A percentile compares a stretch with the other conserved stretches of the same genome.
These are phyloP conservation scores for Malaclemys terrapin DNA, from an alignment of 2,113 vertebrate species.

Conservation along the genomic window DNA sequence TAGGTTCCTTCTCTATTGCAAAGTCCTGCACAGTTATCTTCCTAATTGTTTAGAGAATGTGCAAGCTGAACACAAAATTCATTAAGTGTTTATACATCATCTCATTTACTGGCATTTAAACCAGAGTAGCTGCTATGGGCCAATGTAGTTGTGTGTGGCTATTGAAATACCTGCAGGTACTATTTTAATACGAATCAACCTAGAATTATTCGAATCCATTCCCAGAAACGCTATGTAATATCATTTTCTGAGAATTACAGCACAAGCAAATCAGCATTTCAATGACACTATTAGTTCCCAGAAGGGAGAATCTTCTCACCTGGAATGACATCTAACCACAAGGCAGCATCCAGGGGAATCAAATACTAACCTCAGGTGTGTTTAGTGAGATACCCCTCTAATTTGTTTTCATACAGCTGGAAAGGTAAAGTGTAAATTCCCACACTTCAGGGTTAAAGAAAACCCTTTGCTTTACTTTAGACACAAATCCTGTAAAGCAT, in stretches of 20 bases:
- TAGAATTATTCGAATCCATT: neutral
- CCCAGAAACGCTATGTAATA: neutral
- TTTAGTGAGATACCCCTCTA: neutral
- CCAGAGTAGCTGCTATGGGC: neutral
- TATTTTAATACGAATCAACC: neutral
- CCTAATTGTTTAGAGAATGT: neutral
- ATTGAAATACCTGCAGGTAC: neutral
- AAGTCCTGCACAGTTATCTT: neutral
- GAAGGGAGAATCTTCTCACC: neutral
- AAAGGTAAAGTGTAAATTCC: neutral
- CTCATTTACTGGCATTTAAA: constrained; percentile 11
- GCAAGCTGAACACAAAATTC: constrained; percentile 3
- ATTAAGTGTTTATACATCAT: neutral
- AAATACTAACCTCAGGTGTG: neutral
- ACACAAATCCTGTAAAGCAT: neutral
- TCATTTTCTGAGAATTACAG: neutral
- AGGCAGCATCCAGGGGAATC: neutral
- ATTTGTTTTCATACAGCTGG: neutral
- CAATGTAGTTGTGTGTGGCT: neutral
- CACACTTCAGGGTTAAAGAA: neutral
- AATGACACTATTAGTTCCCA: neutral
- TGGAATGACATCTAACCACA: neutral
- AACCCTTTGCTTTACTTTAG: neutral
- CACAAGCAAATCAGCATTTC: neutral
- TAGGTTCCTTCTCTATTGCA: neutral